Evolutionary conservation across 2,113 vertebrate genomes (phyloP), one percentile per base, ranked within the genome.

Genomic region (Perca fluviatilis): DNA sequence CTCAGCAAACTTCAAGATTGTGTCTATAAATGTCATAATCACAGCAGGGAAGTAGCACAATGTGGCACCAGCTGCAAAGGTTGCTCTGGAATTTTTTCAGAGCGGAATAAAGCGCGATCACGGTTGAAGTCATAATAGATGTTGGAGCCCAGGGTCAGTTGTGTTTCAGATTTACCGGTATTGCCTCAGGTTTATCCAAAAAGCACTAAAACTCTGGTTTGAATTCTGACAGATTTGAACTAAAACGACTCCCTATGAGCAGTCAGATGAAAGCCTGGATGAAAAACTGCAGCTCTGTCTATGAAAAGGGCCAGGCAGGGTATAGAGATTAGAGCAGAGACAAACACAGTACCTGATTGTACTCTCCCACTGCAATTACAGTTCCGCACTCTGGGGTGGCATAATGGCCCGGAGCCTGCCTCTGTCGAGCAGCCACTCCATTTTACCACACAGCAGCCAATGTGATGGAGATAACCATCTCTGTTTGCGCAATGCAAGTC

Each of bases 281-380:
- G 2, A 70, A 16, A 46, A 75, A 72, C 81, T 36, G 83, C 80
- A 64, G 85, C 67, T 15, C 47, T 0, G 33, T 82, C 43, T 75
- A 66, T 82, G 71, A 78, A 82, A 78, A 70, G 80, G 67, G 66
- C 64, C 68, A 12, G 77, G 61, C 68, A 83, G 56, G 40, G 67
- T 83, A 9, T n/a, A 69, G 84, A 84, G 88, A 93, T 89, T 80
- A 88, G 77, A 87, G 80, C 75, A 50, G 68, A 88, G 81, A 85
- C 82, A 85, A 91, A 90, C 85, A 63, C 87, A 69, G 19, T 6
- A 83, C 79, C 81, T 81, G 84, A 91, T 87, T 90, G 76, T 86
- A 62, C 69, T 86, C 70, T 81, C 73, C 76, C 78, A 25, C 82
- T 83, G 85, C 90, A 91, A 85, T 88, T 90, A 92, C 58, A 79